Conservation (phyloP, 2,113 vertebrate genomes). For the Hiodon tergisus region DNA sequence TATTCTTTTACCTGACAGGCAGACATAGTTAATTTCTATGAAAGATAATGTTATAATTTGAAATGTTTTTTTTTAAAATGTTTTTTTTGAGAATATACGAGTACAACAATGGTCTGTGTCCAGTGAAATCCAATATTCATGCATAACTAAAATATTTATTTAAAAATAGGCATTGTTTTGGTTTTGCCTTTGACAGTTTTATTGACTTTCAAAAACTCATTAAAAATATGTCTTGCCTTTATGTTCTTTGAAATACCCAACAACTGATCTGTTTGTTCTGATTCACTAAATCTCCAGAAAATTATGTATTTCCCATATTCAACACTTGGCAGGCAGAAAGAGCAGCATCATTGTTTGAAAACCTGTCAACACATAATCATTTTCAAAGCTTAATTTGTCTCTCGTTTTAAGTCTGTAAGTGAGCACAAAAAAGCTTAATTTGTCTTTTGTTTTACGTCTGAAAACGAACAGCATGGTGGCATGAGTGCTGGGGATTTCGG, state of each 20-base stretch:
- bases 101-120: no score
- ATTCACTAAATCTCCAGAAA: neutral
- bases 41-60: no score
- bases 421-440: constrained; percentile 7
- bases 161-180: no score
- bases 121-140: no score
- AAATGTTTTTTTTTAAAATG: no score
- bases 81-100: no score
- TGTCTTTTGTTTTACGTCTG: constrained; percentile 7
- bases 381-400: constrained; percentile 16
- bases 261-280: neutral
- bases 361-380: neutral
- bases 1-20: no score
- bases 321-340: constrained; percentile 5
- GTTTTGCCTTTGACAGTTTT: neutral
- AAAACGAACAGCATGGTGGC: constrained; percentile 2
- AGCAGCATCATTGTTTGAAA: constrained; percentile 15
- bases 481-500: neutral
- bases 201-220: neutral
- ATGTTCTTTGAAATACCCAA: neutral
- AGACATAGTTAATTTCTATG: no score
- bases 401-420: constrained; percentile 11
- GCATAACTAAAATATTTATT: no score
- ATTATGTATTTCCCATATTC: constrained; percentile 14
- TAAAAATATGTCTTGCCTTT: neutral